Evolutionary conservation across 2,888 invertebrate genomes (phyloP).

Genomic region (Bedellia somnulentella): DNA sequence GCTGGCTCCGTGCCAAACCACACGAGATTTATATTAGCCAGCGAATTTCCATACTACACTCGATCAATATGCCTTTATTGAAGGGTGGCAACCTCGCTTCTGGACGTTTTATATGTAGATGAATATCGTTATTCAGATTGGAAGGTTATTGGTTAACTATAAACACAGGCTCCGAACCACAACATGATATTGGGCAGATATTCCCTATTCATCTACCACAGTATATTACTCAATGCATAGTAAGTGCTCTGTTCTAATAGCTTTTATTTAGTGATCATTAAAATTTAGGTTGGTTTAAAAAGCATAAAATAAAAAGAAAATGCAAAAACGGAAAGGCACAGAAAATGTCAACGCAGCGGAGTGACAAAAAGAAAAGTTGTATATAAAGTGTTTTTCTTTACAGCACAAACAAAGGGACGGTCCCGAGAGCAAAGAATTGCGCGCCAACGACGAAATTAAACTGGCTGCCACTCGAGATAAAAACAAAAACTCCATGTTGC

Average conservation of each 20-base stretch:
- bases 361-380: slow-evolving; percentile 6
- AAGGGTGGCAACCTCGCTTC: slow-evolving; percentile 10
- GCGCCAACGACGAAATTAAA: slow-evolving; percentile 27
- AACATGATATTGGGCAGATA: no score
- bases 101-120: slow-evolving; percentile 11
- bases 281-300: no score
- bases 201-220: no score
- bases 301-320: slow-evolving; percentile 4
- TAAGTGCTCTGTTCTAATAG: no score
- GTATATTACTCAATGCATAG: no score
- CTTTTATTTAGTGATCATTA: no score
- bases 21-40: slow-evolving; percentile 29
- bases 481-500: slow-evolving; percentile 16
- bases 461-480: slow-evolving; percentile 17
- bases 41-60: slow-evolving; percentile 21
- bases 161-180: no score
- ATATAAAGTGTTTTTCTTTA: slow-evolving; percentile 31
- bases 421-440: slow-evolving; percentile 10
- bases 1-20: slow-evolving; percentile 31
- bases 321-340: slow-evolving; percentile 5
- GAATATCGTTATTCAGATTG: slow-evolving; percentile 16
- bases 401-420: slow-evolving; percentile 27
- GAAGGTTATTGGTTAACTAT: slow-evolving; percentile 10
- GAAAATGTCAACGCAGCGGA: no score
- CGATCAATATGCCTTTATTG: slow-evolving; percentile 20